Base-by-base conservation (phyloP, 53 echinoderm and acorn worm species). In the Luidia sarsii region DNA sequence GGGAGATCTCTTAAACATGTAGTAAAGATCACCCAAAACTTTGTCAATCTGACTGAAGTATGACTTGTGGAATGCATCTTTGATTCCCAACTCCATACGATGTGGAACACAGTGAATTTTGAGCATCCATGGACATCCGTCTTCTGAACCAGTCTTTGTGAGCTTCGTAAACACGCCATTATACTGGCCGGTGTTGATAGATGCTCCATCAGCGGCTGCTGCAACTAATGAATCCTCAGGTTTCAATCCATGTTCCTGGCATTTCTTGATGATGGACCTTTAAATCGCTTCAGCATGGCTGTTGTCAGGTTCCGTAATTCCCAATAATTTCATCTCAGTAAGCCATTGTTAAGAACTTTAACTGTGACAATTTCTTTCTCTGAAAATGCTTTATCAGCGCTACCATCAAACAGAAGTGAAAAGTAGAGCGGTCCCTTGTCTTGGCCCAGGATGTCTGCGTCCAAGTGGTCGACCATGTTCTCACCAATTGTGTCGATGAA, bases 381-480 rank as follows among this genome's bases (percentile, higher is more conserved):
- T 4, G 75, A 34, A 19, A 75, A 37, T 6, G 75, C 39, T 57
- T 75, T 75, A 45, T 75, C 77, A 29, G 77, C 18, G 60, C 77
- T 75, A 23, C 77, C 59, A 36, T 75, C 77, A 59, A 75, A 75
- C 7, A 75, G 0, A 14, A 57, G 61, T 16, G 77, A 75, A 59
- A 57, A 57, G 59, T 60, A 75, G 61, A 75, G 45, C 18, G 61
- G 77, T 61, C 28, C 23, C 28, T 57, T 15, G 25, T 75, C 23
- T 73, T n/a, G n/a, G n/a, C n/a, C n/a, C n/a, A n/a, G n/a, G n/a
- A 8, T 6, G 20, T 23, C 38, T 19, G 21, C 13, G 15, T 25
- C 49, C 46, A 48, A 39, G 27, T 50, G n/a, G n/a, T n/a, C n/a
- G n/a, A n/a, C n/a, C n/a, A n/a, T n/a, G n/a, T n/a, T n/a, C 16